Conservation (phyloP, 2,113 vertebrate genomes). For the Boleophthalmus pectinirostris region DNA sequence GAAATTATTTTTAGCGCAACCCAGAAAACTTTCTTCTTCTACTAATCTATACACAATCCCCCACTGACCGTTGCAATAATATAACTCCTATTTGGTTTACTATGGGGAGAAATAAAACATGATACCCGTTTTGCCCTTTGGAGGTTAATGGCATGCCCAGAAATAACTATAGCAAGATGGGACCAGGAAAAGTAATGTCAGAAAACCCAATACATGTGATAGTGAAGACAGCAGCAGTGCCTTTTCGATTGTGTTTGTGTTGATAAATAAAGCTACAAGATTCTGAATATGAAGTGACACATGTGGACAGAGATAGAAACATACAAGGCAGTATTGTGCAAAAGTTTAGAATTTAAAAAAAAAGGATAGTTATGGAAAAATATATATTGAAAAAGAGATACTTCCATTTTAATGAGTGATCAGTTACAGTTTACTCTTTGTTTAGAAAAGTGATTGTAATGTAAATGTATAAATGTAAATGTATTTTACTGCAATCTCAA, state of each 20-base stretch:
- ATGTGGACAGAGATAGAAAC: conserved; percentile 53
- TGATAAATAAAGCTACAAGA: conserved; percentile 55
- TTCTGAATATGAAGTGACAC: conserved; percentile 35
- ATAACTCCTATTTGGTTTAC: conserved; percentile 66
- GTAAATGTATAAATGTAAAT: no score
- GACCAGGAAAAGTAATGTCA: conserved; percentile 35
- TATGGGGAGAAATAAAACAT: conserved; percentile 51
- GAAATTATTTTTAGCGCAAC: conserved; percentile 66
- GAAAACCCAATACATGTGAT: conserved; percentile 40
- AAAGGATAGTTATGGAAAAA: neutral
- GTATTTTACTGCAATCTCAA: no score
- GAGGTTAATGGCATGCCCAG: conserved; percentile 47
- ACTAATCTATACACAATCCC: conserved; percentile 64
- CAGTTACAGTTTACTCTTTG: no score
- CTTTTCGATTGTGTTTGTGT: conserved; percentile 30
- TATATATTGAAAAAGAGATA: no score
- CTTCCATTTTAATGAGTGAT: no score
- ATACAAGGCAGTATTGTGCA: neutral
- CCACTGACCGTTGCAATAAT: conserved; percentile 38
- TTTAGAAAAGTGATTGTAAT: no score
- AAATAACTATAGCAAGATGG: conserved; percentile 35
- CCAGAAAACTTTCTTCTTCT: conserved; percentile 53
- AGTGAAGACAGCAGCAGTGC: conserved; percentile 49
- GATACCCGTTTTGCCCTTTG: conserved; percentile 73
- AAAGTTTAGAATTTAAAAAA: neutral